A percentile compares a stretch with the other conserved stretches of the same genome.
phyloP scores from a whole-genome alignment of 2,797 vertebrate species.

The Sylvia borin region DNA sequence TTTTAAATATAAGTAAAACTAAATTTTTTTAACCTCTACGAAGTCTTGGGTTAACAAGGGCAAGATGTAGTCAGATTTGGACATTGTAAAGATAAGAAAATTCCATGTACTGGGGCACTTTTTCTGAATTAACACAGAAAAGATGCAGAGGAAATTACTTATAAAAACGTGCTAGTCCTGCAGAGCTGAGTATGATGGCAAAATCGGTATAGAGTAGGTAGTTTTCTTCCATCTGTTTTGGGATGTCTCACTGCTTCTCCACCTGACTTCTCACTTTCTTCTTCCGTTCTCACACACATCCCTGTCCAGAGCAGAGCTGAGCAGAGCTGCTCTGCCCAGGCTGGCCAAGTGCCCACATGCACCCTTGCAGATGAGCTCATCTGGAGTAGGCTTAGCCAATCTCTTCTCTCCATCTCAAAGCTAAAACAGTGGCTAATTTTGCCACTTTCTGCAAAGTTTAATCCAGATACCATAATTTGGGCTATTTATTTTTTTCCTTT shows the following conservation, averaged over 20 bases:
- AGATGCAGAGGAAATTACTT: not conserved
- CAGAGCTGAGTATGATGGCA: not conserved
- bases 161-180: not conserved
- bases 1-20: not conserved
- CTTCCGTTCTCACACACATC: not conserved
- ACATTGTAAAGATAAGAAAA: not conserved
- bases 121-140: not conserved
- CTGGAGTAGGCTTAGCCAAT: not conserved
- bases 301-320: not conserved
- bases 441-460: not conserved
- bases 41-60: not conserved
- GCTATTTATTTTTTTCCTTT: not conserved
- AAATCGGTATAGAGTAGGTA: not conserved
- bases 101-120: not conserved
- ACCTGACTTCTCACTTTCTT: not conserved
- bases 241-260: not conserved
- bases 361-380: not conserved
- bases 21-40: not conserved
- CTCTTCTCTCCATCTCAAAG: not conserved
- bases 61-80: not conserved
- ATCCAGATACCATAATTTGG: not conserved
- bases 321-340: not conserved
- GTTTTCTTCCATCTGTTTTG: not conserved
- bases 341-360: not conserved
- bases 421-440: not conserved